Conservation (phyloP, 2,888 invertebrate genomes). For the Bhutanitis thaidina region DNA sequence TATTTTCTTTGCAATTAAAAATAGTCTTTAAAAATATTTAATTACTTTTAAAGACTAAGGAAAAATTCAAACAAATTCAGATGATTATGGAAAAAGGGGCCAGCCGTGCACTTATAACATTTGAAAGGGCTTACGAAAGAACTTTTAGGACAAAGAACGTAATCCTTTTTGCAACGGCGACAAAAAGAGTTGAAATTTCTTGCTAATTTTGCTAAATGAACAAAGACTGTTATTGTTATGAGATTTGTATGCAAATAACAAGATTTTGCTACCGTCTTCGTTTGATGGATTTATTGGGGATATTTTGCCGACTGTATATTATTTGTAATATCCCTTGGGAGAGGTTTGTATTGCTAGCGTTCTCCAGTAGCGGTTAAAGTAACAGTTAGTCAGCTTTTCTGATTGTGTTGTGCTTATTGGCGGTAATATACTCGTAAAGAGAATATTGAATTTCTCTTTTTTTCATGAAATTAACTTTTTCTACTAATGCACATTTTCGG, state of each 20-base stretch:
- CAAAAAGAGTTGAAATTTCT: constrained; percentile 63
- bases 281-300: constrained; percentile 51
- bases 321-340: constrained; percentile 41
- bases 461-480: no score
- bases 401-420: no score
- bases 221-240: constrained; percentile 55
- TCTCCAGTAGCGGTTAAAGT: constrained; percentile 41
- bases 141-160: constrained; percentile 27
- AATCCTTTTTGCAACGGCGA: constrained; percentile 49
- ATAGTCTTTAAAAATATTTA: no score
- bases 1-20: no score
- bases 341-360: constrained; percentile 26
- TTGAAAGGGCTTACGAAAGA: constrained; percentile 17
- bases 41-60: no score
- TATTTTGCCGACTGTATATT: constrained; percentile 39
- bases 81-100: no score
- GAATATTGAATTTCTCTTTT: no score
- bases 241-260: constrained; percentile 75
- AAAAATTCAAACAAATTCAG: no score
- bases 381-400: constrained; percentile 25
- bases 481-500: no score
- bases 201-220: constrained; percentile 44
- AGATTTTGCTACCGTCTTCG: constrained; percentile 68
- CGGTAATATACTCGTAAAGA: no score
- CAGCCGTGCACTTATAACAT: not conserved